Conservation (phyloP, 2,797 vertebrate species). For the Pangasius mekongensis region DNA sequence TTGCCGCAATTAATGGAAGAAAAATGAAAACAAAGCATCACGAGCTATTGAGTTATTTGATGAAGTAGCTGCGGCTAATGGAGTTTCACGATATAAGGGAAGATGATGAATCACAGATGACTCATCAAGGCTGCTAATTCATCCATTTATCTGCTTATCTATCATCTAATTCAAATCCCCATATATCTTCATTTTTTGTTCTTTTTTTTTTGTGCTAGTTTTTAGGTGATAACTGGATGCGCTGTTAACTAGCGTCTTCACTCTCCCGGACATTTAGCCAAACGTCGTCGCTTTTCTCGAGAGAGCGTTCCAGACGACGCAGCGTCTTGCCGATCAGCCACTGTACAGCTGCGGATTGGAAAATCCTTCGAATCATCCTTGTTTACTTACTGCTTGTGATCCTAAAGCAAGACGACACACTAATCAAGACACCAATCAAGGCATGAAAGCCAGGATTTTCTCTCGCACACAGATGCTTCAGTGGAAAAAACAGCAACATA, state of each 20-base stretch:
- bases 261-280: neutral
- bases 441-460: conserved; percentile 44
- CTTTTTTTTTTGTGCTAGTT: neutral
- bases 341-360: neutral
- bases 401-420: conserved; percentile 51
- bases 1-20: conserved; percentile 50
- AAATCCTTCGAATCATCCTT: conserved; percentile 39
- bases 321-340: neutral
- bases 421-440: conserved; percentile 54
- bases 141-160: conserved; percentile 53
- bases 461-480: conserved; percentile 22
- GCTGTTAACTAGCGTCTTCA: neutral
- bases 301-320: neutral
- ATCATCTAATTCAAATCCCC: conserved; percentile 37
- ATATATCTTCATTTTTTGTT: conserved; percentile 37
- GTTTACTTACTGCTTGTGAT: conserved; percentile 48
- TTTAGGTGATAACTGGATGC: neutral
- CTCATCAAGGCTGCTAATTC: conserved; percentile 54
- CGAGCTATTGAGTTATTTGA: conserved; percentile 59
- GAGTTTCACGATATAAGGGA: conserved; percentile 58
- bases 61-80: conserved; percentile 55
- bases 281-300: neutral
- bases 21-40: conserved; percentile 51
- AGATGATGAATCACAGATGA: conserved; percentile 58
- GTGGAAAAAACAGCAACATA: neutral